Evolutionary conservation across 2,113 vertebrate species (phyloP).

Genomic region (Fulica atra): DNA sequence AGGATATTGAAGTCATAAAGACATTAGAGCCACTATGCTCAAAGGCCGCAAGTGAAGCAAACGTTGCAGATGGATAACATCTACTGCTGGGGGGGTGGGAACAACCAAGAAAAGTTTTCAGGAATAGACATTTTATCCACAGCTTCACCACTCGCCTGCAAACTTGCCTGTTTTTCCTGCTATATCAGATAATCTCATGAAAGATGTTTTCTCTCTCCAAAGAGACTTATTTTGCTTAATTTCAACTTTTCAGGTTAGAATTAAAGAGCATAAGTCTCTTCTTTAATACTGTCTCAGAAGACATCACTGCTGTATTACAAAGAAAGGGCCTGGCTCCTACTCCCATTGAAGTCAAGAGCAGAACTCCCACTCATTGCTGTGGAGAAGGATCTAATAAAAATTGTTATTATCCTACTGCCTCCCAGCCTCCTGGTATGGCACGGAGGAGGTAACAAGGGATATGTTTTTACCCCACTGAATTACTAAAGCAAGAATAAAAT

Average conservation of each 20-base stretch:
- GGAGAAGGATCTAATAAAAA: background rate
- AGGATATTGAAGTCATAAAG: background rate
- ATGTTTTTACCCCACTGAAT: background rate
- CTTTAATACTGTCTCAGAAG: background rate
- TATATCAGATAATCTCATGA: background rate
- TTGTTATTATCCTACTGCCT: background rate
- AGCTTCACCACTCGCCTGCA: background rate
- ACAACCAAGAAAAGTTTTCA: background rate
- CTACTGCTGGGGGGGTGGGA: fast-evolving
- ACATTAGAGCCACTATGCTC: background rate
- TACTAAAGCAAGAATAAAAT: background rate
- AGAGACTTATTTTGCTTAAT: background rate
- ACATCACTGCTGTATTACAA: background rate
- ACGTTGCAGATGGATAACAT: background rate
- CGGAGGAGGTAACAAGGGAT: background rate
- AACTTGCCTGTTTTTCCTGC: background rate
- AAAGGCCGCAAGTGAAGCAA: background rate
- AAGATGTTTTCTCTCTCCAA: background rate
- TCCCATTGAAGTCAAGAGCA: background rate
- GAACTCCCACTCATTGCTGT: background rate
- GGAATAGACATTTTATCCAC: background rate
- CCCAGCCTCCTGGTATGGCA: background rate
- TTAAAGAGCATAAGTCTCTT: background rate
- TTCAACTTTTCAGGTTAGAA: background rate
- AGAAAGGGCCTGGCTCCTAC: background rate